Conservation (phyloP, 2,888 invertebrate species). For the Noctuana brunneofusca region DNA sequence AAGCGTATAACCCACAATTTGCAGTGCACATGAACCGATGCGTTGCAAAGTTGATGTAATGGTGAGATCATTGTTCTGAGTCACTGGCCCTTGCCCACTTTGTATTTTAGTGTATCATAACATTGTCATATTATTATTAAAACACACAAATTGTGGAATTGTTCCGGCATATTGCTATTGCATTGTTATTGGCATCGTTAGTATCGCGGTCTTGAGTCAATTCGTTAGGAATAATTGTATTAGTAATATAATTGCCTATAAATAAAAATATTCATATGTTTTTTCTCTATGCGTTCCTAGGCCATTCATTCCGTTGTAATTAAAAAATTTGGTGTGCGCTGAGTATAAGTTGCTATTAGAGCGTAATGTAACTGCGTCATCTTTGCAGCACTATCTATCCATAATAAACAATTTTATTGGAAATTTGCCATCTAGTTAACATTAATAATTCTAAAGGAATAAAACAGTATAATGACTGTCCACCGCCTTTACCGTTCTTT, state of each 20-base stretch:
- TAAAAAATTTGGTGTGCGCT: too few relatives aligned
- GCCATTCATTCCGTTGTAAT: too few relatives aligned
- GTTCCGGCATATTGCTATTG: not conserved
- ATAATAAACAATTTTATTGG: not conserved
- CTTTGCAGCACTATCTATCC: too few relatives aligned
- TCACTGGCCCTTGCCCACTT: conserved; percentile 30
- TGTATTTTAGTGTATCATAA: conserved; percentile 4
- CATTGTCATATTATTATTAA: not conserved
- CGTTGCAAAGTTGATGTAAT: conserved; percentile 21
- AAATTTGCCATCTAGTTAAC: conserved; percentile 8
- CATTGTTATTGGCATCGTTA: not conserved
- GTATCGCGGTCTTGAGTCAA: conserved; percentile 1
- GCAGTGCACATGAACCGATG: conserved; percentile 11
- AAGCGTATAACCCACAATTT: conserved; percentile 13
- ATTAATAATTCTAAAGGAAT: conserved; percentile 10
- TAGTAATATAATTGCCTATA: too few relatives aligned
- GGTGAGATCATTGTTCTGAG: conserved; percentile 40
- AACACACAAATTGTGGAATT: conserved; percentile 26
- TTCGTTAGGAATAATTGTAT: not conserved
- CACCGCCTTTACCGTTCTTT: not conserved
- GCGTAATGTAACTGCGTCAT: too few relatives aligned
- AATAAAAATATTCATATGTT: too few relatives aligned
- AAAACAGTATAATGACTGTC: conserved; percentile 2
- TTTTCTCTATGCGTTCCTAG: too few relatives aligned
- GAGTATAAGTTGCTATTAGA: too few relatives aligned